phyloP scores from a whole-genome alignment of 2,797 vertebrate genomes.

The Urosaurus nigricauda region DNA sequence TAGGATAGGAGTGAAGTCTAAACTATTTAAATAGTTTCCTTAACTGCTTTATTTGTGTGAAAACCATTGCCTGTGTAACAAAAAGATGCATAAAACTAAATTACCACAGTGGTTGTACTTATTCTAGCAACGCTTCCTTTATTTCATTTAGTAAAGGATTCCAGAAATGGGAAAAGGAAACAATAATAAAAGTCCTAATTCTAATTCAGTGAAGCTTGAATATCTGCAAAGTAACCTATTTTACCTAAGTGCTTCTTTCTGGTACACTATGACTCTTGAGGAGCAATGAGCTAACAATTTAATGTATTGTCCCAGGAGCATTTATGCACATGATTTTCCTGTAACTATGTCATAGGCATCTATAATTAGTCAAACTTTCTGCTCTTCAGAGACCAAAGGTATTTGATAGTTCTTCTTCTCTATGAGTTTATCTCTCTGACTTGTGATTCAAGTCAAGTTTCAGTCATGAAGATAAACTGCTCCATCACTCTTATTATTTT shows the following conservation, averaged over 20 bases:
- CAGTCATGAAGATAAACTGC: not conserved
- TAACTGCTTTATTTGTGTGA: too few species aligned
- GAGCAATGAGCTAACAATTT: not conserved
- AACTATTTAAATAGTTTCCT: too few species aligned
- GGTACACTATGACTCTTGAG: not conserved
- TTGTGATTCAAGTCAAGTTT: not conserved
- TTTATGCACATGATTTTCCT: too few species aligned
- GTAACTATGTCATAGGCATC: rapidly evolving
- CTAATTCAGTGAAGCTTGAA: not conserved
- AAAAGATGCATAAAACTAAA: too few species aligned
- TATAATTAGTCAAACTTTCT: not conserved
- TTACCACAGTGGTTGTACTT: too few species aligned
- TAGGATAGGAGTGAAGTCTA: too few species aligned
- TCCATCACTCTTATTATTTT: not conserved
- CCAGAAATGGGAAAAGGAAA: too few species aligned
- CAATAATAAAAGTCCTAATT: too few species aligned
- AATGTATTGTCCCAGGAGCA: not conserved
- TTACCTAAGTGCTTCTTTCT: not conserved
- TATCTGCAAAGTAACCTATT: not conserved
- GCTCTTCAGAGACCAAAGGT: too few species aligned
- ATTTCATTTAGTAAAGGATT: too few species aligned
- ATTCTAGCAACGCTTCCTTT: too few species aligned
- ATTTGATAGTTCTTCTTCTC: not conserved
- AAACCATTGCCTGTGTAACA: too few species aligned
- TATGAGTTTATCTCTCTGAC: not conserved